Base-by-base conservation (phyloP, 2,797 vertebrate species). In the Falco berigora region DNA sequence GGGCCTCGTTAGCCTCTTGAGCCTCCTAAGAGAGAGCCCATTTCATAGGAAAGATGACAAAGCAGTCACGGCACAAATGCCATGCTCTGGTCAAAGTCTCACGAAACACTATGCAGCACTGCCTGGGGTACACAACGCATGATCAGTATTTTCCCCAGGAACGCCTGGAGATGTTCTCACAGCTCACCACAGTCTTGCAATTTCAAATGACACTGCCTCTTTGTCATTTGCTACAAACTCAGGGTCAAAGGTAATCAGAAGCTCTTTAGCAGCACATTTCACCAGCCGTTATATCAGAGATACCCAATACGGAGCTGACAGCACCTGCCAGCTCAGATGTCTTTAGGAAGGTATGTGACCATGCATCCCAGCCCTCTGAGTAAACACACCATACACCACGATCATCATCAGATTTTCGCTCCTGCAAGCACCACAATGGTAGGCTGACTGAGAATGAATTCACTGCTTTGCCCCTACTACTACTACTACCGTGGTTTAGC, bases 71-170 rank as follows among this genome's bases (percentile, higher is more conserved):
- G 46, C 55, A 23, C 15, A 28, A 46, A 46, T 12, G 13, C 7
- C 47, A 21, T 4, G 14, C 19, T 59, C 61, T 44, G 32, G 25
- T 40, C 59, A 44, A 91, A 58, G 68, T 3, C 25, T 38, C 44
- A 38, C 1, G 36, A 32, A 46, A 14, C 19, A 66, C 11, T 6
- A 9, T 0, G 2, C 6, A 6, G 36, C 53, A 12, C 25, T 27
- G 47, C 11, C 12, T 44, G 18, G 19, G 20, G 6, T 53, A 32
- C 2, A 6, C 4, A 67, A 40, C 1, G 2, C 16, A 4, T 2
- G 36, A 34, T 6, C 62, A 74, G 2, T 25, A 24, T 23, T 12
- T 62, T 76, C 47, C 44, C n/a, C 25, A 44, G 71, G 49, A 94
- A 13, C 47, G 62, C 27, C n/a, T 34, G 25, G 84, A 44, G 25